A percentile compares a stretch with the other conserved stretches of the same genome.
These are phyloP conservation scores for Metacarcinus magister DNA, from an alignment of 2,888 invertebrate genomes.

Conservation along the genomic window DNA sequence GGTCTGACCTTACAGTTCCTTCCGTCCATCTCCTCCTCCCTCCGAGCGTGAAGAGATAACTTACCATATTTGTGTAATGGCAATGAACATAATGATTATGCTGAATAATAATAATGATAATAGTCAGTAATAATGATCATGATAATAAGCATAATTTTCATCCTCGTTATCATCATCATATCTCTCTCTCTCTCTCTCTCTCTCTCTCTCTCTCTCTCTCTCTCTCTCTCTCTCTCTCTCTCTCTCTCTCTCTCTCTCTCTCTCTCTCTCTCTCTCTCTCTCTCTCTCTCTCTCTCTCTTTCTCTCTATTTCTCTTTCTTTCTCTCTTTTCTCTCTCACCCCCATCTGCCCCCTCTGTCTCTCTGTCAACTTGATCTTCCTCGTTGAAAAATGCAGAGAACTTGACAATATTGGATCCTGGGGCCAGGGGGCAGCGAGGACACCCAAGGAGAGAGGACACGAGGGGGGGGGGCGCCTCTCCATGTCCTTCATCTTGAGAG, in stretches of 20 bases:
- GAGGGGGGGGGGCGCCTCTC: not conserved
- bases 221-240: not conserved
- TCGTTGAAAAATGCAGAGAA: conserved; percentile 26
- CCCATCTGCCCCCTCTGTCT: not conserved
- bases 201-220: not conserved
- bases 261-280: no score
- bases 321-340: not conserved
- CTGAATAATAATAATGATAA: no score
- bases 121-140: no score
- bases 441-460: not conserved
- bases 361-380: conserved; percentile 14
- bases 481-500: conserved; percentile 26
- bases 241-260: not conserved
- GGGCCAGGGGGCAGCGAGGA: not conserved
- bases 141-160: no score
- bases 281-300: no score
- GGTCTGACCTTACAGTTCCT: no score
- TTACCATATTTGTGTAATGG: no score
- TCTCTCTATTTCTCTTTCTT: not conserved
- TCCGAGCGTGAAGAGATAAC: no score
- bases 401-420: conserved; percentile 15
- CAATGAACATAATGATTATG: no score
- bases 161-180: no score
- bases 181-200: no score
- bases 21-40: no score